Conservation (phyloP, 2,113 vertebrate species). For the Rhynchopsitta pachyrhyncha region DNA sequence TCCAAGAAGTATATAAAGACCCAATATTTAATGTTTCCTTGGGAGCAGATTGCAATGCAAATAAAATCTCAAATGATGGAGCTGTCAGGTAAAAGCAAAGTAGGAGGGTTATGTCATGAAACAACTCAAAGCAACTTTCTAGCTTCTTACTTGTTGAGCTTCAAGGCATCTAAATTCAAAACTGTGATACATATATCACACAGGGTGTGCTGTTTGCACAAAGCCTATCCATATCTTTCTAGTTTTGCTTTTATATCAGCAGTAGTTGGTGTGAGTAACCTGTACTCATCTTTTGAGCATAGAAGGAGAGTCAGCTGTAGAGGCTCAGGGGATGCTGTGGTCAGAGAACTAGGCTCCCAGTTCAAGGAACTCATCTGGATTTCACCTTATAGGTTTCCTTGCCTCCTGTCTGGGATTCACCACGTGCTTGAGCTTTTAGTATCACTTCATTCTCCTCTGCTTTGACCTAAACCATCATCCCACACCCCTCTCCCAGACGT, state of each 20-base stretch:
- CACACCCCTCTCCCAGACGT: not conserved
- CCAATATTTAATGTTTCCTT: not conserved
- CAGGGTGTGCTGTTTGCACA: not conserved
- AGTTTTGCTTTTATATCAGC: rapidly evolving
- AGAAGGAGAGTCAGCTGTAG: not conserved
- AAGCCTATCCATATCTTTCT: not conserved
- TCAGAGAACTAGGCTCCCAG: not conserved
- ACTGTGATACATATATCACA: rapidly evolving
- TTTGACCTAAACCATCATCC: not conserved
- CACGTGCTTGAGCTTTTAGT: not conserved
- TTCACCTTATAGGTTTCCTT: not conserved
- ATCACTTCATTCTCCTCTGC: not conserved
- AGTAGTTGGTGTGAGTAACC: not conserved
- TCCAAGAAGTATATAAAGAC: not conserved
- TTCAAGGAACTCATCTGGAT: not conserved
- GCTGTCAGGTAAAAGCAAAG: not conserved
- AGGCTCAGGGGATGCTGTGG: not conserved
- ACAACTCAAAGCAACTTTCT: not conserved
- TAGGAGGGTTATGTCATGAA: not conserved
- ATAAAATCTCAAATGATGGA: not conserved
- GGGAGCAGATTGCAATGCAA: not conserved
- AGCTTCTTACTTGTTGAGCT: not conserved
- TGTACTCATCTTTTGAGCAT: not conserved
- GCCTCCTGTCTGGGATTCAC: not conserved
- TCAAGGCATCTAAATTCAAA: not conserved